Base-by-base conservation (phyloP, 2,888 invertebrate species). In the Acronicta alni region DNA sequence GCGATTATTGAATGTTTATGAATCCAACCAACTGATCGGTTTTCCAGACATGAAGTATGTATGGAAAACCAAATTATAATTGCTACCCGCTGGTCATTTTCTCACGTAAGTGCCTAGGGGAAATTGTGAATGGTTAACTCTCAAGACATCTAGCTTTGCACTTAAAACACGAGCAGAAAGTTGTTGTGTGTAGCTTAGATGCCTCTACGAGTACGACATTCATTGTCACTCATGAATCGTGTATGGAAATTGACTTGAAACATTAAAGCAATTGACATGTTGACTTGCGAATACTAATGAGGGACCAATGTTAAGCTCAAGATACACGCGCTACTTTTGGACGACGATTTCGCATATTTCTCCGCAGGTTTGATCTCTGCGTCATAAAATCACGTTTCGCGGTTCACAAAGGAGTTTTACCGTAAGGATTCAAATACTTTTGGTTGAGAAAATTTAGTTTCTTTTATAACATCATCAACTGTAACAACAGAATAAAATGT, bases 191-290 rank as follows among this genome's bases (percentile, higher is more conserved):
- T 32, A 12, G 32, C 35, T n/a, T 35, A n/a, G n/a, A n/a, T n/a
- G 3, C 14, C 2, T 35, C 7, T 6, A 35, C 35, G 7, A 35
- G 35, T 20, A 18, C 18, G 41, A 14, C 18, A 41, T 18, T 41
- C 18, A 20, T 20, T 41, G 41, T 44, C 16, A 26, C 15, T 26
- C 26, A 45, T 49, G 16, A 15, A 4, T 26, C 26, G 37, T 64
- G n/a, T 56, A 55, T 65, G 45, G 48, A 49, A 64, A 65, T 64
- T 56, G 8, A 38, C 41, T 26, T 4, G n/a, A 41, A 55, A 44
- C 18, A 55, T 70, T 48, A 55, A 64, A 43, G 55, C 70, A 44
- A 54, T 63, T 48, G 70, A 38, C 16, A 18, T 41, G 18, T 53
- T 46, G 65, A 38, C 45, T 46, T 9, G 48, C 16, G 48, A 45